Percentiles rank a stretch among this genome's conserved stretches.
These are phyloP conservation scores for Harpagifer antarcticus DNA, from an alignment of 2,797 vertebrate genomes.

Conservation along the genomic window DNA sequence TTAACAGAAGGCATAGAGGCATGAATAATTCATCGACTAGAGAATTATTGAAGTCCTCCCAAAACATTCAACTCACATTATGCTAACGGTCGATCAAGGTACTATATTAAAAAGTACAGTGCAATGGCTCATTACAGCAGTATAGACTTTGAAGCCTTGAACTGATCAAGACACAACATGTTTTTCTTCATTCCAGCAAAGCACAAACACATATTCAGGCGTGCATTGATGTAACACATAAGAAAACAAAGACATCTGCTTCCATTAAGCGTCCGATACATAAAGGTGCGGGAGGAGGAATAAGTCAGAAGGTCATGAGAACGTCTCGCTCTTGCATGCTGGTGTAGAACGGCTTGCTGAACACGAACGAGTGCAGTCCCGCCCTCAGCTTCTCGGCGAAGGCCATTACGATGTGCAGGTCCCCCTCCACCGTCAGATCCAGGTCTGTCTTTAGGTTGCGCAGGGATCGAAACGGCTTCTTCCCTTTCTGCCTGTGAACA, in stretches of 20 bases:
- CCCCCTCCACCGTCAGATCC: constrained; percentile 93
- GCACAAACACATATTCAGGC: constrained; percentile 20
- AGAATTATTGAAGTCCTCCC: constrained; percentile 32
- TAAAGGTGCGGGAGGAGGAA: constrained; percentile 11
- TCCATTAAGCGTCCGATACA: not conserved
- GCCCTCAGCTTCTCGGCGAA: constrained; percentile 97
- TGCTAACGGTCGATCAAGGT: constrained; percentile 32
- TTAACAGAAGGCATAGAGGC: constrained; percentile 45
- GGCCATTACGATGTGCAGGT: constrained; percentile 97
- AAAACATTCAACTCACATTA: constrained; percentile 49
- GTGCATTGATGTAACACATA: constrained; percentile 24
- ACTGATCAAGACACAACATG: constrained; percentile 24
- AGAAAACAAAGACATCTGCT: not conserved
- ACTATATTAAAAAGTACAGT: constrained; percentile 29
- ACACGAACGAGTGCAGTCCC: constrained; percentile 96
- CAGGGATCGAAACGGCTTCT: constrained; percentile 94
- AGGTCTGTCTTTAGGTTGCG: constrained; percentile 95
- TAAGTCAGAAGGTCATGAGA: constrained; percentile 91
- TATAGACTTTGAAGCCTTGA: constrained; percentile 19
- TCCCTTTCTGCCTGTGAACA: constrained; percentile 93
- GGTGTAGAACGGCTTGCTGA: constrained; percentile 94
- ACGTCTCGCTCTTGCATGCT: constrained; percentile 95
- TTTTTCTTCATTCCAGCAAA: constrained; percentile 28
- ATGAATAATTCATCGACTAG: constrained; percentile 56
- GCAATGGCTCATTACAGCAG: constrained; percentile 54